Evolutionary conservation across 2,797 vertebrate species (phyloP).

Genomic region (Furcifer pardalis): DNA sequence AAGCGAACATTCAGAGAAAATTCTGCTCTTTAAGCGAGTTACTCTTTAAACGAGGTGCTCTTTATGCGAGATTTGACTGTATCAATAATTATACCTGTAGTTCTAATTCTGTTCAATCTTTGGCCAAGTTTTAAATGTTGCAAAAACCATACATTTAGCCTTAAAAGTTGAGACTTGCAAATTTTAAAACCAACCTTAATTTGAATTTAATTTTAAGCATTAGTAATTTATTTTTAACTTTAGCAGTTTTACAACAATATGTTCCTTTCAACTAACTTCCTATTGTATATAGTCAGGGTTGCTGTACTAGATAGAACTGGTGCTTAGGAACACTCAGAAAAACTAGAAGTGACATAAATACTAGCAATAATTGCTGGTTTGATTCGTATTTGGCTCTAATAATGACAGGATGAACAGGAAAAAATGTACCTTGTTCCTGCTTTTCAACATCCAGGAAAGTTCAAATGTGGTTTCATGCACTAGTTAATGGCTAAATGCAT

Average conservation of each 20-base stretch:
- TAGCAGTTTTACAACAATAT: slow-evolving; percentile 9
- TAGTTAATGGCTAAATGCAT: slow-evolving; percentile 15
- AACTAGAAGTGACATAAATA: slow-evolving; percentile 29
- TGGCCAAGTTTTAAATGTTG: neutral
- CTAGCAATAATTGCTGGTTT: slow-evolving; percentile 32
- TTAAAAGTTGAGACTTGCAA: neutral
- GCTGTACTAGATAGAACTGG: neutral
- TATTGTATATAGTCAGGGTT: slow-evolving; percentile 17
- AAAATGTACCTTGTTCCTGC: slow-evolving; percentile 18
- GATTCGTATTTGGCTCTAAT: slow-evolving; percentile 41
- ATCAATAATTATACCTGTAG: too few species aligned
- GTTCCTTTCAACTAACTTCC: slow-evolving; percentile 3
- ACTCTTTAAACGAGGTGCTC: too few species aligned
- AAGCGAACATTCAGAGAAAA: too few species aligned
- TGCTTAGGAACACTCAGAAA: slow-evolving; percentile 51
- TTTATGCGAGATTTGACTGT: too few species aligned
- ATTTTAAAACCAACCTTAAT: neutral
- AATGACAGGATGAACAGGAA: neutral
- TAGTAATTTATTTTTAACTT: neutral
- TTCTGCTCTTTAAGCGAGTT: too few species aligned
- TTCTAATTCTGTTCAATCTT: neutral
- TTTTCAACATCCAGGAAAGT: slow-evolving; percentile 30
- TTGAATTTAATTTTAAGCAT: neutral
- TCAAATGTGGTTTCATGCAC: slow-evolving; percentile 20
- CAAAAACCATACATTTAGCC: neutral